phyloP scores from a whole-genome alignment of 1,140 invertebrate genomes.

The Atopsyche davidsoni region DNA sequence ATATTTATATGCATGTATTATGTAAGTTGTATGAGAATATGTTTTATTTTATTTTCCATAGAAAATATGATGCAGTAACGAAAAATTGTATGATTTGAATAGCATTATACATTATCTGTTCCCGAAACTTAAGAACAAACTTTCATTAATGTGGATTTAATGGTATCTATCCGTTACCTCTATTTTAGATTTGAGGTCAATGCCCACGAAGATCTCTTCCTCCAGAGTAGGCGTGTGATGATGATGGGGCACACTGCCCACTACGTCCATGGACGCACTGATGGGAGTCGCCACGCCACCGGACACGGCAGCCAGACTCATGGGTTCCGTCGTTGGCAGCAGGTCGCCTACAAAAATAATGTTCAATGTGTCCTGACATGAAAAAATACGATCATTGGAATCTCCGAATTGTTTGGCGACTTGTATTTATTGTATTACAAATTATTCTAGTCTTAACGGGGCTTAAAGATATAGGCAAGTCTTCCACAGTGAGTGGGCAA shows the following conservation, averaged over 20 bases:
- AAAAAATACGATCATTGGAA: too few relatives aligned
- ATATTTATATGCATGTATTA: neutral
- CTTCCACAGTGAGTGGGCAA: too few relatives aligned
- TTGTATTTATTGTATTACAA: too few relatives aligned
- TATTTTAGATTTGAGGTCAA: slow-evolving; percentile 66
- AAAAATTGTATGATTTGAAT: neutral
- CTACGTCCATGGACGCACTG: slow-evolving; percentile 32
- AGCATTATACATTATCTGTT: neutral
- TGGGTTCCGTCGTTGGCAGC: slow-evolving; percentile 44
- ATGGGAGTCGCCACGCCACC: slow-evolving; percentile 41
- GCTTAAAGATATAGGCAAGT: too few relatives aligned
- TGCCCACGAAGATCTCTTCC: slow-evolving; percentile 61
- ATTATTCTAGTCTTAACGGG: too few relatives aligned
- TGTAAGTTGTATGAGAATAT: slow-evolving; percentile 32
- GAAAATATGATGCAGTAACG: neutral
- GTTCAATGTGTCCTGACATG: too few relatives aligned
- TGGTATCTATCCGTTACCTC: slow-evolving; percentile 37
- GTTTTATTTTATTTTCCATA: slow-evolving; percentile 20
- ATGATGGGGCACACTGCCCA: slow-evolving; percentile 31
- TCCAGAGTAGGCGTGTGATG: slow-evolving; percentile 48
- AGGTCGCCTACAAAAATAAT: slow-evolving; percentile 39
- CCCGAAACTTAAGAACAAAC: neutral
- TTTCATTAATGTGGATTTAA: neutral
- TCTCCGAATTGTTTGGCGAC: too few relatives aligned
- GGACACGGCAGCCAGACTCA: slow-evolving; percentile 31